Evolutionary conservation across 2,113 vertebrate genomes (phyloP), one percentile per base, ranked within the genome.

Genomic region (Syngnathus scovelli): DNA sequence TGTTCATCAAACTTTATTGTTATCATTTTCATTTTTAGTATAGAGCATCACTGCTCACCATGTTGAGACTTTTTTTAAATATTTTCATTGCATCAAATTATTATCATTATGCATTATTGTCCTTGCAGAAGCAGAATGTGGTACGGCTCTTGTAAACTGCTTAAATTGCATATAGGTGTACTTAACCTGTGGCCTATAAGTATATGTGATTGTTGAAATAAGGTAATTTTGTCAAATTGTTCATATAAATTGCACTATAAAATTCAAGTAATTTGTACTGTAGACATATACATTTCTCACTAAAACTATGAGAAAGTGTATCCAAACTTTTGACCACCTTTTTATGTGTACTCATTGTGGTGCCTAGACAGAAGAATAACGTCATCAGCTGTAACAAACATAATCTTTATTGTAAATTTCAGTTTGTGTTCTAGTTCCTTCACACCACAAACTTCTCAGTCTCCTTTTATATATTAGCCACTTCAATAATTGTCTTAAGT

Each of bases 381-480:
- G 10, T 43, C 39, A 15, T 43, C 6, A 43, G 11, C 11, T 61
- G n/a, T 43, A 43, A n/a, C 11, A 61, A 12, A 21, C 13, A 43
- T 15, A 61, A 23, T 11, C 5, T 23, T 61, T 41, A 21, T 13
- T 61, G 6, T 61, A 43, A 61, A 21, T 37, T 74, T 12, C 33
- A 37, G 5, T 64, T 54, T 48, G 12, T 51, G 21, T 12, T 64
- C 3, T 23, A 33, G 36, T 61, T 66, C 67, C 60, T 63, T 64
- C 15, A 39, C 41, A 73, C 27, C 7, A 16, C 10, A 33, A 59
- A 60, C 66, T 72, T 68, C 36, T 61, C 13, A 21, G 13, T 69
- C 21, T 67, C 19, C 43, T 39, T 61, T 63, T 66, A 61, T 54
- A 36, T 58, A 67, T 60, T 33, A 33, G 70, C 48, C 48, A 52